A percentile compares a stretch with the other conserved stretches of the same genome.
Evolutionary conservation across 2,888 invertebrate genomes (phyloP).

Genomic region (Diadegma fenestrale): DNA sequence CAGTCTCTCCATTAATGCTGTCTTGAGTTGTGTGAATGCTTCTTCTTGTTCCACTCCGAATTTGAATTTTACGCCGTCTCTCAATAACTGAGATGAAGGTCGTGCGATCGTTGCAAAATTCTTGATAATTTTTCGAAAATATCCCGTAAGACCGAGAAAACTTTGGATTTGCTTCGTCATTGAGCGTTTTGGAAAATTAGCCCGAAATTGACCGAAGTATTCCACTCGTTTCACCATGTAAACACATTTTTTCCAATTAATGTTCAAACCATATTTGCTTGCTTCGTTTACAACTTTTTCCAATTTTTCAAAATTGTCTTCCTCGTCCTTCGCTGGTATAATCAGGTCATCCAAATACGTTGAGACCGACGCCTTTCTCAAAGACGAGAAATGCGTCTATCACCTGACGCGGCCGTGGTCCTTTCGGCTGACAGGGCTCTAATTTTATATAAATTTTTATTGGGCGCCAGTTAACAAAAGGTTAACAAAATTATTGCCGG

Average conservation of each 20-base stretch:
- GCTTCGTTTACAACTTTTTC: slow-evolving; percentile 47
- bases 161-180: not conserved
- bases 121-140: slow-evolving; percentile 33
- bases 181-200: slow-evolving; percentile 10
- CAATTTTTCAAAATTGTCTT: slow-evolving; percentile 45
- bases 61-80: not conserved
- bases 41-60: not conserved
- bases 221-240: slow-evolving; percentile 56
- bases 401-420: too few species aligned
- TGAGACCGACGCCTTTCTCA: too few species aligned
- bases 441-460: too few species aligned
- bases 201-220: slow-evolving; percentile 64
- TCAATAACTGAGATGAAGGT: not conserved
- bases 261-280: slow-evolving; percentile 45
- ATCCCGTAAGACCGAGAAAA: slow-evolving; percentile 47
- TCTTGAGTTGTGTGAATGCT: not conserved
- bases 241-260: slow-evolving; percentile 67
- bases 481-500: too few species aligned
- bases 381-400: too few species aligned
- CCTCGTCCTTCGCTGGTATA: slow-evolving; percentile 51
- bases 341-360: slow-evolving; percentile 68
- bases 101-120: not conserved
- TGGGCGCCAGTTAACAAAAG: too few species aligned
- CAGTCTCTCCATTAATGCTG: not conserved
- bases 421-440: too few species aligned